Base-by-base conservation (phyloP, 1,140 invertebrate species). In the Sminthurides bifidus region DNA sequence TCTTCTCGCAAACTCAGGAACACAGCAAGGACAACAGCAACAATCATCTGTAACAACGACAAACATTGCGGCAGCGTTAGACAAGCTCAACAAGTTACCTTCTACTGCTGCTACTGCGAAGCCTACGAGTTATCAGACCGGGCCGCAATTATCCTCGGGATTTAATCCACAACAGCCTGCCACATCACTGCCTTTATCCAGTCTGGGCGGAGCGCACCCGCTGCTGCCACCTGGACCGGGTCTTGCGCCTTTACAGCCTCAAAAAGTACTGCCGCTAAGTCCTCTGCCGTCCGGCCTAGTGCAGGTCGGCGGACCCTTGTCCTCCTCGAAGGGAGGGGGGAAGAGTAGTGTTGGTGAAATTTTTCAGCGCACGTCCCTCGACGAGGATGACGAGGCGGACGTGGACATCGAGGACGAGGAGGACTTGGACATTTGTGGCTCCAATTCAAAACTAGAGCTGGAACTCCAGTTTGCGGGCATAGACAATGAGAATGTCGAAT, bases 391-490 rank as follows among this genome's bases (percentile, higher is more conserved):
- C 2, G 8, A 27, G 3, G 38, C 2, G 14, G 26, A 37, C 23
- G 58, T 53, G 17, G 59, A 61, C 31, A 59, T 53, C n/a, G 63
- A 61, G 38, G 49, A 45, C 59, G 59, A 58, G 41, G 54, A 43
- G 50, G 55, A 43, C 6, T 8, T 43, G 14, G n/a, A n/a, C n/a
- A n/a, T n/a, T 33, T 33, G 58, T 31, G 37, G 58, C 17, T 64
- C 58, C 21, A 64, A 60, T 17, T 64, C 58, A 21, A 64, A 60
- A 52, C 53, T 59, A 38, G 63, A 64, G 56, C 41, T 64, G 48
- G 59, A 64, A 44, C 57, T 59, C 46, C 56, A 61, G 52, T 64
- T 64, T 35, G 58, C 56, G 21, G 62, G 62, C 2, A 54, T 64
- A 12, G 62, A 60, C 44, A 58, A 54, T 45, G 58, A 64, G 49